These are phyloP conservation scores for Ispidina lecontei DNA, from an alignment of 2,797 vertebrate species.

Conservation along the genomic window DNA sequence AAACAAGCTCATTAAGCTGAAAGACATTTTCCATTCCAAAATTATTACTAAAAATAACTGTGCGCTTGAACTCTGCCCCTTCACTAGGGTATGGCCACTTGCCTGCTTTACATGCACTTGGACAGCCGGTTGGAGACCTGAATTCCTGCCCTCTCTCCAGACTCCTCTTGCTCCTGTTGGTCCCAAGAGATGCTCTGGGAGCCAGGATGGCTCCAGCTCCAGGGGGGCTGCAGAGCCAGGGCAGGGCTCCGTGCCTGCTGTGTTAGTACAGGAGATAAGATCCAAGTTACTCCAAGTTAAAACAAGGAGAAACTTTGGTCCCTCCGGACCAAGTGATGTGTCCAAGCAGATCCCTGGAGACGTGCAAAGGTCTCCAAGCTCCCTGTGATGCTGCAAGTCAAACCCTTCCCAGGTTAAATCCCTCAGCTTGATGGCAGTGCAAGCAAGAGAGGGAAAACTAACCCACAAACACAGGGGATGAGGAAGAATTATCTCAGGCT, in stretches of 20 bases:
- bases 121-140: background rate
- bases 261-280: background rate
- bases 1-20: conserved; percentile 57
- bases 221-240: background rate
- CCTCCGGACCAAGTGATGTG: background rate
- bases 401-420: background rate
- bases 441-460: background rate
- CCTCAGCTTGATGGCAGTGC: rapidly evolving
- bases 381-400: background rate
- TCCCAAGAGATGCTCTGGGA: background rate
- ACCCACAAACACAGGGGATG: background rate
- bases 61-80: conserved; percentile 47
- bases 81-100: background rate
- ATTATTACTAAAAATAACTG: conserved; percentile 52
- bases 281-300: background rate
- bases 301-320: background rate
- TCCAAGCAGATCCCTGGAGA: background rate
- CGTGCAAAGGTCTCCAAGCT: rapidly evolving
- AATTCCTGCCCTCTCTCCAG: background rate
- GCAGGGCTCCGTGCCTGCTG: background rate
- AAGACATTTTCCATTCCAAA: conserved; percentile 65
- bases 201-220: background rate
- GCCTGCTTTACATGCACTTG: background rate
- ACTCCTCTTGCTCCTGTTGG: background rate
- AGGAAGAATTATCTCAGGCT: background rate